Percentiles rank a stretch among this genome's conserved stretches.
These are phyloP conservation scores for Oreocharis arfaki DNA, from an alignment of 2,113 vertebrate species.

Conservation along the genomic window DNA sequence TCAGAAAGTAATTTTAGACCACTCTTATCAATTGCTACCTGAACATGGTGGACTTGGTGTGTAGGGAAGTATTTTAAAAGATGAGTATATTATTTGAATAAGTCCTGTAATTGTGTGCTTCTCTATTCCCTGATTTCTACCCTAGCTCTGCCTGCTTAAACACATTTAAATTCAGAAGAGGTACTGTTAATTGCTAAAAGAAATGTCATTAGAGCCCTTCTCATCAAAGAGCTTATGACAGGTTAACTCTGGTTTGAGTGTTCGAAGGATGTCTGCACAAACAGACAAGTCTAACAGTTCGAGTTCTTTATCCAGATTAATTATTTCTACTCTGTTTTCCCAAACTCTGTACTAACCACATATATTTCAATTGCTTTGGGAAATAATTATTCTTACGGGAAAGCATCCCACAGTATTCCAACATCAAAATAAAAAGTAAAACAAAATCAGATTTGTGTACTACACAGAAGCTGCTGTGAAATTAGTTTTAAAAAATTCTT, in stretches of 20 bases:
- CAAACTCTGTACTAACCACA: background rate
- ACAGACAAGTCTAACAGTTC: background rate
- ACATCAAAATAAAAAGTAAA: background rate
- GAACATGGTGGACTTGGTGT: fast-evolving
- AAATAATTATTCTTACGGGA: background rate
- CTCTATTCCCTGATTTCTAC: background rate
- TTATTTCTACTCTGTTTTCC: background rate
- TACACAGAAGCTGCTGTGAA: background rate
- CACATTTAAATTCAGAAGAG: background rate
- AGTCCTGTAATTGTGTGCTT: background rate
- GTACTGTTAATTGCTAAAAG: background rate
- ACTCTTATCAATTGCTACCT: background rate
- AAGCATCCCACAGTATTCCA: background rate
- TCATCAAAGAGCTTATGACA: background rate
- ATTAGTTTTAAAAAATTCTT: background rate
- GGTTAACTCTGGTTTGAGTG: background rate
- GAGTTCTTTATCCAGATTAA: background rate
- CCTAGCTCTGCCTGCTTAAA: background rate
- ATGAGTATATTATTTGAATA: background rate
- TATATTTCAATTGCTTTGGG: background rate
- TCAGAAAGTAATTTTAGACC: background rate
- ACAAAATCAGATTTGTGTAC: background rate
- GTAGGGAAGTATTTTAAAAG: background rate
- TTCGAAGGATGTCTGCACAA: background rate
- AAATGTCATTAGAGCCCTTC: background rate